Evolutionary conservation across 1,140 invertebrate genomes (phyloP).

Genomic region (Drosophila orosa): DNA sequence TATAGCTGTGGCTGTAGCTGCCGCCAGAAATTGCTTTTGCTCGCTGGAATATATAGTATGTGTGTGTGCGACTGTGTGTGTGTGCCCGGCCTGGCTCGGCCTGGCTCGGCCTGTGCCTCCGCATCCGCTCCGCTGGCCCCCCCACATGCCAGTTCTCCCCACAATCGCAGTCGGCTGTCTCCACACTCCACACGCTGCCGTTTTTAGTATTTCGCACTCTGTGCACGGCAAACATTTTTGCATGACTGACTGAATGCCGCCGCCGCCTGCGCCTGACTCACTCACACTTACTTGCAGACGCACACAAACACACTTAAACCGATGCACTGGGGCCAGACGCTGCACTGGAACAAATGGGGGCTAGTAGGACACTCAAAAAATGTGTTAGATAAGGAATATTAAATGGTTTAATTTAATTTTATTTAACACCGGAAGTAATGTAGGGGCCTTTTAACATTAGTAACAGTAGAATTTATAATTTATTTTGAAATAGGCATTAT

Average conservation of each 20-base stretch:
- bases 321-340: slow-evolving; percentile 56
- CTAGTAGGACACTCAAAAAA: background rate
- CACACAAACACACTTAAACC: slow-evolving; percentile 25
- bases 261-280: slow-evolving; percentile 70
- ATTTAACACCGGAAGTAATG: too few species aligned
- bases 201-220: slow-evolving; percentile 81
- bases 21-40: slow-evolving; percentile 82
- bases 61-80: slow-evolving; percentile 3
- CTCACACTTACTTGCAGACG: slow-evolving; percentile 42
- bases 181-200: slow-evolving; percentile 64
- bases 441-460: too few species aligned
- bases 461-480: too few species aligned
- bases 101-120: slow-evolving; percentile 48
- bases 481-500: too few species aligned
- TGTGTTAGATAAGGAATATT: too few species aligned
- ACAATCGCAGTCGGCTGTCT: slow-evolving; percentile 25
- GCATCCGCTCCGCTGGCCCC: slow-evolving; percentile 8
- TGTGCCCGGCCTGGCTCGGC: slow-evolving; percentile 51
- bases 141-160: slow-evolving; percentile 2
- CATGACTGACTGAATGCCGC: slow-evolving; percentile 77
- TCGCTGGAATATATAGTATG: slow-evolving; percentile 47
- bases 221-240: slow-evolving; percentile 79
- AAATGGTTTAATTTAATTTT: too few species aligned
- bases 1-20: slow-evolving; percentile 41
- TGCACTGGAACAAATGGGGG: slow-evolving; percentile 10